Conservation (phyloP, 1,140 invertebrate genomes). For the Potamilus streckersoni region DNA sequence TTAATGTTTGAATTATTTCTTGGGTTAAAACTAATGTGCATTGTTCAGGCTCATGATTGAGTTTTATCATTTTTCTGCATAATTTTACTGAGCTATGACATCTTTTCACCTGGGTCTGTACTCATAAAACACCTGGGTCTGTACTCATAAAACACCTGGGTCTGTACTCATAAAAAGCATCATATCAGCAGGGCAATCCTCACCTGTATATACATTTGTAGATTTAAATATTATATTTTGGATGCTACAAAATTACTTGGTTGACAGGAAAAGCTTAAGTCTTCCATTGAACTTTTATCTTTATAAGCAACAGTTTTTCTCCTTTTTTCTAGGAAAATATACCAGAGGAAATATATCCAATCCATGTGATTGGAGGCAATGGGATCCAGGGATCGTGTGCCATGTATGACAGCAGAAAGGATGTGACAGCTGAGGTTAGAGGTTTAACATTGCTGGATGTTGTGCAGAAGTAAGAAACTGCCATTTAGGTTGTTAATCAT, state of each 20-base stretch:
- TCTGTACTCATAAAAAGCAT: not conserved
- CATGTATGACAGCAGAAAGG: conserved; percentile 14
- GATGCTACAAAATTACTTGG: too few species aligned
- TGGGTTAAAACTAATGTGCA: too few species aligned
- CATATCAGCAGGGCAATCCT: not conserved
- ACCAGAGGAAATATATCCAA: conserved; percentile 23
- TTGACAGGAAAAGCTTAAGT: too few species aligned
- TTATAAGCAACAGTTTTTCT: not conserved
- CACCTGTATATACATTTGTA: not conserved
- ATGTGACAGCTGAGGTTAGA: conserved; percentile 8
- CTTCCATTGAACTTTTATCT: too few species aligned
- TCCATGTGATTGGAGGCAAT: conserved; percentile 4
- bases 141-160: too few species aligned
- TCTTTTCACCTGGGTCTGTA: not conserved
- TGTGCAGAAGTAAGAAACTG: conserved; percentile 11
- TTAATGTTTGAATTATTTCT: too few species aligned
- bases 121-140: not conserved
- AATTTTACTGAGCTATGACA: too few species aligned
- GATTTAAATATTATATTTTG: too few species aligned
- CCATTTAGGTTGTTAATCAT: too few species aligned
- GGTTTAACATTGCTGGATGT: conserved; percentile 1
- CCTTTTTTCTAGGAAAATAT: conserved; percentile 21
- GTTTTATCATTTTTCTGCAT: too few species aligned
- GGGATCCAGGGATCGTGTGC: conserved; percentile 25
- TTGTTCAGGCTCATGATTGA: too few species aligned